Percentiles rank a stretch among this genome's conserved stretches.
These are phyloP conservation scores for Neuroterus valhalla DNA, from an alignment of 1,140 invertebrate genomes.

Conservation along the genomic window DNA sequence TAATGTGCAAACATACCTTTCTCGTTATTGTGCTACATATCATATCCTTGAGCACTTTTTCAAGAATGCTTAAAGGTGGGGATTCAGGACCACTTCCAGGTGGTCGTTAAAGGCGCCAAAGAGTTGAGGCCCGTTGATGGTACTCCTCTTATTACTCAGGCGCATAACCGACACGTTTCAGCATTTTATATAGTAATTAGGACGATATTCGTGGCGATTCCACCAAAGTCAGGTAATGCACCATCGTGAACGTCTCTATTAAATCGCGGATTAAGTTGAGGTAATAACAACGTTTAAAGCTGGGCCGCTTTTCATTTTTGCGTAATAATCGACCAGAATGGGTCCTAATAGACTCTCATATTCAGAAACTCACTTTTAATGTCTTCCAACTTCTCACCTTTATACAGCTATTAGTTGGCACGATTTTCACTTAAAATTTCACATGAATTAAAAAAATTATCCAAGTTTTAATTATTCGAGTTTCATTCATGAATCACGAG, in stretches of 20 bases:
- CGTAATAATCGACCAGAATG: constrained; percentile 31
- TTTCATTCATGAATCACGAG: no score
- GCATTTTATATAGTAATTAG: constrained; percentile 46
- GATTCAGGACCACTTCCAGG: constrained; percentile 30
- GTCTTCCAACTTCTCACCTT: not conserved
- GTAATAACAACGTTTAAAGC: constrained; percentile 35
- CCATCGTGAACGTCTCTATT: constrained; percentile 44
- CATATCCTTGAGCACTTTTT: no score
- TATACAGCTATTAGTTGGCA: not conserved
- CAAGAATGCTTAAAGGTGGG: not conserved
- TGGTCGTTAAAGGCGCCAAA: constrained; percentile 50
- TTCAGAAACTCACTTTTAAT: not conserved
- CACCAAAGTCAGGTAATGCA: constrained; percentile 40
- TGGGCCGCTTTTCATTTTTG: constrained; percentile 32
- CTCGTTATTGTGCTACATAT: no score
- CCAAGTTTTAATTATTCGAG: no score
- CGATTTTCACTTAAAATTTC: no score
- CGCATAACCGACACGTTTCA: constrained; percentile 35
- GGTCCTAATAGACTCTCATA: constrained; percentile 33
- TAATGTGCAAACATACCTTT: no score
- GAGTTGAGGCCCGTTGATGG: constrained; percentile 32
- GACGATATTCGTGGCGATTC: constrained; percentile 33
- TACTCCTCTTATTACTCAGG: constrained; percentile 31
- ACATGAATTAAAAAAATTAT: no score
- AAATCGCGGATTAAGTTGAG: constrained; percentile 39